A percentile compares a stretch with the other conserved stretches of the same genome.
Evolutionary conservation across 2,797 vertebrate species (phyloP).

Genomic region (Falco biarmicus): DNA sequence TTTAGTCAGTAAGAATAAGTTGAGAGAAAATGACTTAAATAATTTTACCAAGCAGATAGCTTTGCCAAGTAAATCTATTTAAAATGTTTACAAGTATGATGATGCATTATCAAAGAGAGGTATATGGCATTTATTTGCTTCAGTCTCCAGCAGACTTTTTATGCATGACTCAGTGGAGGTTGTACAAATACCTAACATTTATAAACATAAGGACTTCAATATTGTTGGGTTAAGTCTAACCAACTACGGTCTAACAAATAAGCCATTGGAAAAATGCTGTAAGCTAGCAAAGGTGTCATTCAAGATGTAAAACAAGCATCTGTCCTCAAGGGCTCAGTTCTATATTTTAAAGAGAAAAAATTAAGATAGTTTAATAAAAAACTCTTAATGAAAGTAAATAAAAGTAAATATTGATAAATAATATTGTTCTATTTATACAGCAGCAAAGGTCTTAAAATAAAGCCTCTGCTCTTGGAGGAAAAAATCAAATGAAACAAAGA

Average conservation of each 20-base stretch:
- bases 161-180: neutral
- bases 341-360: neutral
- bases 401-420: neutral
- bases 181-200: neutral
- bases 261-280: neutral
- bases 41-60: neutral
- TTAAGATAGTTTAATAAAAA: neutral
- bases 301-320: neutral
- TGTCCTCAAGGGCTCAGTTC: neutral
- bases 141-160: neutral
- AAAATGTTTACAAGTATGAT: neutral
- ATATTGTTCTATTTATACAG: conserved; percentile 26
- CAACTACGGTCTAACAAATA: neutral
- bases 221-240: neutral
- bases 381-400: neutral
- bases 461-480: conserved; percentile 62
- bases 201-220: neutral
- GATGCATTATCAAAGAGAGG: neutral
- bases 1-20: neutral
- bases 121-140: neutral
- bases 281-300: neutral
- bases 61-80: neutral
- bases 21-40: neutral
- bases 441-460: conserved; percentile 75
- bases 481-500: conserved; percentile 69